Evolutionary conservation across 1,140 invertebrate species (phyloP).

Genomic region (Ylistrum balloti): DNA sequence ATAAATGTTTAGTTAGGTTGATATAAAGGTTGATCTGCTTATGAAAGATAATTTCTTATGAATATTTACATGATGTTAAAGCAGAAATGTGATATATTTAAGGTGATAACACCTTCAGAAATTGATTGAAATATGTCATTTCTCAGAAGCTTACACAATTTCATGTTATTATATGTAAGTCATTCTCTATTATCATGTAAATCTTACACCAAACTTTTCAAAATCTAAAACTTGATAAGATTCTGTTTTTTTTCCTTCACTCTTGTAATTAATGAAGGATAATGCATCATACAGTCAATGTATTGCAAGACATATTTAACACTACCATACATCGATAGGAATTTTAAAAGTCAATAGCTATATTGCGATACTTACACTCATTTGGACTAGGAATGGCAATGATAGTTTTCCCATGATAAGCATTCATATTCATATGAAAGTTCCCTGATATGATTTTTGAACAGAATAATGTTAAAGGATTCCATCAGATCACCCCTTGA

Average conservation of each 20-base stretch:
- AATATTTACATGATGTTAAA: constrained; percentile 12
- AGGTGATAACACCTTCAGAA: neutral
- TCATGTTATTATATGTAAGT: neutral
- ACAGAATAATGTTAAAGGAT: too few relatives aligned
- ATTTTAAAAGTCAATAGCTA: too few relatives aligned
- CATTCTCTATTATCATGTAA: neutral
- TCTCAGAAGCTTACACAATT: neutral
- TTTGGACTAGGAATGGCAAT: too few relatives aligned
- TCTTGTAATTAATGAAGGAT: too few relatives aligned
- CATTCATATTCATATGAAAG: too few relatives aligned
- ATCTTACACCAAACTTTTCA: neutral
- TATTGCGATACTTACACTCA: too few relatives aligned
- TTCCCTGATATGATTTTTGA: too few relatives aligned
- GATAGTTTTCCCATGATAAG: too few relatives aligned
- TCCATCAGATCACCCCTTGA: too few relatives aligned
- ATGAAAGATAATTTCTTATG: constrained; percentile 1
- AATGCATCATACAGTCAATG: too few relatives aligned
- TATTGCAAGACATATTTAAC: too few relatives aligned
- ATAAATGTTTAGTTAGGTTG: neutral
- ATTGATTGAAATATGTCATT: constrained; percentile 17
- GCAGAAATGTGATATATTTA: constrained; percentile 8
- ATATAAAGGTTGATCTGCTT: neutral
- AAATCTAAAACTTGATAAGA: constrained; percentile 5
- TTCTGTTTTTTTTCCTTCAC: neutral
- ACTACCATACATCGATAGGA: too few relatives aligned